A percentile compares a stretch with the other conserved stretches of the same genome.
phyloP scores from a whole-genome alignment of 2,113 vertebrate genomes.

The Passer domesticus region DNA sequence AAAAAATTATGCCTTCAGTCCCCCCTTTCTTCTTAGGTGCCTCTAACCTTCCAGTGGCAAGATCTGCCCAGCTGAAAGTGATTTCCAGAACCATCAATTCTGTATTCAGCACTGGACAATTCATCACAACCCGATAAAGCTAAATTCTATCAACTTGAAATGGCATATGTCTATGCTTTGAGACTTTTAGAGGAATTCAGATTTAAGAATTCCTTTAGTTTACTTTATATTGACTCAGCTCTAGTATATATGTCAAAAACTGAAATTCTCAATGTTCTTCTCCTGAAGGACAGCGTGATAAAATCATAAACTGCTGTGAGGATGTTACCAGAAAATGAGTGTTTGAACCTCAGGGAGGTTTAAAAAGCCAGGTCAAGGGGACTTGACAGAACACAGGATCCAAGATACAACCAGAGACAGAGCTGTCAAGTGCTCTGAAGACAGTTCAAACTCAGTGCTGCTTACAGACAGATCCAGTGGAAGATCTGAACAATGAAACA shows the following conservation, averaged over 20 bases:
- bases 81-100: background rate
- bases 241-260: background rate
- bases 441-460: background rate
- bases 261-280: background rate
- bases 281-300: background rate
- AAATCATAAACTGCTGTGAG: constrained; percentile 8
- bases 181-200: background rate
- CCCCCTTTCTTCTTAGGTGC: background rate
- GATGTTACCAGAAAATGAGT: background rate
- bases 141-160: background rate
- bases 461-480: background rate
- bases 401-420: constrained; percentile 16
- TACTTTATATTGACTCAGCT: background rate
- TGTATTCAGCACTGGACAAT: background rate
- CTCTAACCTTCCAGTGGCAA: background rate
- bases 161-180: background rate
- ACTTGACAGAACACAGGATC: constrained; percentile 34
- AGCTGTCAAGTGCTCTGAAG: constrained; percentile 42
- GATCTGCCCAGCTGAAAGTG: background rate
- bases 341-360: background rate
- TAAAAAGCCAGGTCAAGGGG: constrained; percentile 40
- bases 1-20: background rate
- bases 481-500: background rate
- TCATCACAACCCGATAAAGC: background rate
- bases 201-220: background rate